phyloP scores from a whole-genome alignment of 2,113 vertebrate genomes.

The Phyllostomus hastatus region DNA sequence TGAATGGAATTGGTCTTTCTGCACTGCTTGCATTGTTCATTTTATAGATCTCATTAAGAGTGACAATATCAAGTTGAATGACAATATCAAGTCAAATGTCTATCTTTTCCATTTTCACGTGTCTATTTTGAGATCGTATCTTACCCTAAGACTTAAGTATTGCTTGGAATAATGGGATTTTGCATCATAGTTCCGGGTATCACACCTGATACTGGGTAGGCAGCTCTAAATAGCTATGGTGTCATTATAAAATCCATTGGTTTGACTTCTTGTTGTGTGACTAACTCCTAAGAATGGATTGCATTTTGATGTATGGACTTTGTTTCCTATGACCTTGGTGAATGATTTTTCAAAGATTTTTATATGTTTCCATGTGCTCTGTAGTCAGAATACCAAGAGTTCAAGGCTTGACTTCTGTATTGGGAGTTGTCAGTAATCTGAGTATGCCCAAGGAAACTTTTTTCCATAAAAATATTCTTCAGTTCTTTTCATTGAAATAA shows the following conservation, averaged over 20 bases:
- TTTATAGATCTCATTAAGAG: neutral
- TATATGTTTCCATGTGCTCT: neutral
- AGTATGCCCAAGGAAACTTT: neutral
- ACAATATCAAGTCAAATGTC: neutral
- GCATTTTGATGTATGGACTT: neutral
- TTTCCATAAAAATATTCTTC: neutral
- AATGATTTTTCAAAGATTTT: constrained; percentile 10
- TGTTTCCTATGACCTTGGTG: neutral
- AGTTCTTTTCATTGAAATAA: constrained; percentile 20
- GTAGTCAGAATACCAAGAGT: neutral
- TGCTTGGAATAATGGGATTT: neutral
- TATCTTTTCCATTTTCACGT: neutral
- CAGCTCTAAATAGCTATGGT: neutral
- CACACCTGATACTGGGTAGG: neutral
- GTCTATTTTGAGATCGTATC: neutral
- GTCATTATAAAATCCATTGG: neutral
- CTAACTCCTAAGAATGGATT: neutral
- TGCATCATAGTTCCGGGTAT: neutral
- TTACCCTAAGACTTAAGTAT: neutral
- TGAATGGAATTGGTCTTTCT: neutral
- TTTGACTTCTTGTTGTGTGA: neutral
- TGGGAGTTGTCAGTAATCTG: neutral
- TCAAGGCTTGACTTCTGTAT: neutral
- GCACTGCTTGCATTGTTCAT: neutral
- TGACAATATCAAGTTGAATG: neutral